Conservation (phyloP, 1,140 invertebrate genomes). For the Manduca sexta region DNA sequence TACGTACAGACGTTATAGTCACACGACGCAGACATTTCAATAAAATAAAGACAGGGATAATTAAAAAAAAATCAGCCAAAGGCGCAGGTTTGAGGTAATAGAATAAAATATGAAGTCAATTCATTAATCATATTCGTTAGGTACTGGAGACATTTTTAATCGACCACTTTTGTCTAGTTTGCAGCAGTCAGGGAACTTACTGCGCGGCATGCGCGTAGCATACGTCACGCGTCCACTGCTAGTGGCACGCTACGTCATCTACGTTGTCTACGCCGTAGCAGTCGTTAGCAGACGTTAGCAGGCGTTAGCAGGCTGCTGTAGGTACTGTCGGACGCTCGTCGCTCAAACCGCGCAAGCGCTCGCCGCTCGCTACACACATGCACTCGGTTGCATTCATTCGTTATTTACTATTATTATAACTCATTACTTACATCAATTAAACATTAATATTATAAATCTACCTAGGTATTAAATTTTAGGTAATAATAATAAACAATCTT, state of each 20-base stretch:
- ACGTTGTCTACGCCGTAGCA: slow-evolving; percentile 1
- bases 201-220: slow-evolving; percentile 14
- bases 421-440: slow-evolving; percentile 72
- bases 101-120: slow-evolving; percentile 71
- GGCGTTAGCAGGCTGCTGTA: neutral
- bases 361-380: slow-evolving; percentile 46
- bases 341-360: slow-evolving; percentile 21
- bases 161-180: slow-evolving; percentile 54
- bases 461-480: slow-evolving; percentile 71
- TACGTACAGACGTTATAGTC: slow-evolving; percentile 54
- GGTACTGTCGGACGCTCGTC: neutral
- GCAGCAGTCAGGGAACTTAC: slow-evolving; percentile 27
- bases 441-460: slow-evolving; percentile 72
- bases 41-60: slow-evolving; percentile 65
- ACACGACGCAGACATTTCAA: slow-evolving; percentile 58
- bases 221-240: slow-evolving; percentile 1
- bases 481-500: slow-evolving; percentile 74
- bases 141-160: slow-evolving; percentile 50
- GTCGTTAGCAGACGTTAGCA: neutral
- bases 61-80: slow-evolving; percentile 59
- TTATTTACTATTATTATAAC: slow-evolving; percentile 71
- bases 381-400: slow-evolving; percentile 65
- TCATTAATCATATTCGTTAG: slow-evolving; percentile 72
- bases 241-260: neutral
- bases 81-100: slow-evolving; percentile 69